These are phyloP conservation scores for Hirundichthys speculiger DNA, from an alignment of 2,113 vertebrate species.

Conservation along the genomic window DNA sequence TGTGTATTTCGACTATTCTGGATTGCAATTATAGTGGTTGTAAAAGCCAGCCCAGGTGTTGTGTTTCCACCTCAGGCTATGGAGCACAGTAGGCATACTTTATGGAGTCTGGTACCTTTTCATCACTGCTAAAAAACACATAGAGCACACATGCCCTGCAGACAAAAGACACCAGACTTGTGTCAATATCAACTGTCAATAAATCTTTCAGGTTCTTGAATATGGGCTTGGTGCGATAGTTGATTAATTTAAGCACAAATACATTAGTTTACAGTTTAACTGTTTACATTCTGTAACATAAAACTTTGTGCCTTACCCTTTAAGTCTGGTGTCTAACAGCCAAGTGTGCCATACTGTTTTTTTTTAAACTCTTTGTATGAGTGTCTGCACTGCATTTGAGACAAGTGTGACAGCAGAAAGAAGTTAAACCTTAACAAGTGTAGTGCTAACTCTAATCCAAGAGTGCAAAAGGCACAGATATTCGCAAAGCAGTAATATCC, in stretches of 20 bases:
- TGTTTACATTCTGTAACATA: constrained; percentile 26
- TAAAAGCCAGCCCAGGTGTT: constrained; percentile 74
- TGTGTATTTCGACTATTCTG: constrained; percentile 60
- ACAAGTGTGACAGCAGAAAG: constrained; percentile 60
- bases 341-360: constrained; percentile 43
- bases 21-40: constrained; percentile 73
- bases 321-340: constrained; percentile 51
- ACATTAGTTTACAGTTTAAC: constrained; percentile 27
- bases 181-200: constrained; percentile 41
- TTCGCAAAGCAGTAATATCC: constrained; percentile 76
- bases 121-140: constrained; percentile 56
- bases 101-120: constrained; percentile 67
- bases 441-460: constrained; percentile 70
- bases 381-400: constrained; percentile 53
- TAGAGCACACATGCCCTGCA: constrained; percentile 42
- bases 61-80: constrained; percentile 57
- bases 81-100: constrained; percentile 58
- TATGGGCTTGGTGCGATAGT: constrained; percentile 34
- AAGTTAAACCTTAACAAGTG: constrained; percentile 65
- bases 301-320: constrained; percentile 33
- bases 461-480: constrained; percentile 77
- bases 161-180: constrained; percentile 50
- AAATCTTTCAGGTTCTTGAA: constrained; percentile 46
- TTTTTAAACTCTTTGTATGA: constrained; percentile 36
- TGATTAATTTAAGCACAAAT: constrained; percentile 41